These are phyloP conservation scores for Tachina fera DNA, from an alignment of 2,888 invertebrate genomes.

Conservation along the genomic window DNA sequence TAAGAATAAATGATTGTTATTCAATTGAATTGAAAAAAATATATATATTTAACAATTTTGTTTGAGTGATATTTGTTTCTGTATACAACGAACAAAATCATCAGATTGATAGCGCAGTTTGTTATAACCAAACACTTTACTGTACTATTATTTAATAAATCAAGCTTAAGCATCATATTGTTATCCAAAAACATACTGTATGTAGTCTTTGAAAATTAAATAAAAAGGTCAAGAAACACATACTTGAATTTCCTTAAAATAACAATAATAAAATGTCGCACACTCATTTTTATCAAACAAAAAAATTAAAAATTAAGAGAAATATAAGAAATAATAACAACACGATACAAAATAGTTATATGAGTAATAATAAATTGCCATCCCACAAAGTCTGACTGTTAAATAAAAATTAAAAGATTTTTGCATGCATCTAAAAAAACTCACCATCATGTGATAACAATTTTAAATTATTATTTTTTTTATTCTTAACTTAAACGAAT, in stretches of 20 bases:
- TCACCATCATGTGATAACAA: constrained; percentile 31
- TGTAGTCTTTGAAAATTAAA: not conserved
- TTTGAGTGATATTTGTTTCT: too few relatives aligned
- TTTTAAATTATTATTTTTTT: not conserved
- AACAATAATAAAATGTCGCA: not conserved
- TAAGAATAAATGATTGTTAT: too few relatives aligned
- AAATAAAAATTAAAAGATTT: not conserved
- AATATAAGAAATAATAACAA: not conserved
- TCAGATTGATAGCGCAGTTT: too few relatives aligned
- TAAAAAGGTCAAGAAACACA: constrained; percentile 16
- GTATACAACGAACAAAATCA: too few relatives aligned
- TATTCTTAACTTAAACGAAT: constrained; percentile 32
- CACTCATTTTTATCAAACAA: constrained; percentile 7
- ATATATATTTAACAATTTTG: too few relatives aligned
- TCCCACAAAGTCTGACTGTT: not conserved
- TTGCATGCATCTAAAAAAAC: not conserved
- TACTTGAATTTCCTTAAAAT: constrained; percentile 3
- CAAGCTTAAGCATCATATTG: not conserved
- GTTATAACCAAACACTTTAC: too few relatives aligned
- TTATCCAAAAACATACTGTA: not conserved
- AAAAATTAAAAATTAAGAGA: not conserved
- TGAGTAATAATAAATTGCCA: not conserved
- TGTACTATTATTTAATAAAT: constrained; percentile 1
- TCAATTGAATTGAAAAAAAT: too few relatives aligned
- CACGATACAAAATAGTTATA: too few relatives aligned